Conservation (phyloP, 2,888 invertebrate species). For the Drosophila setosimentum region DNA sequence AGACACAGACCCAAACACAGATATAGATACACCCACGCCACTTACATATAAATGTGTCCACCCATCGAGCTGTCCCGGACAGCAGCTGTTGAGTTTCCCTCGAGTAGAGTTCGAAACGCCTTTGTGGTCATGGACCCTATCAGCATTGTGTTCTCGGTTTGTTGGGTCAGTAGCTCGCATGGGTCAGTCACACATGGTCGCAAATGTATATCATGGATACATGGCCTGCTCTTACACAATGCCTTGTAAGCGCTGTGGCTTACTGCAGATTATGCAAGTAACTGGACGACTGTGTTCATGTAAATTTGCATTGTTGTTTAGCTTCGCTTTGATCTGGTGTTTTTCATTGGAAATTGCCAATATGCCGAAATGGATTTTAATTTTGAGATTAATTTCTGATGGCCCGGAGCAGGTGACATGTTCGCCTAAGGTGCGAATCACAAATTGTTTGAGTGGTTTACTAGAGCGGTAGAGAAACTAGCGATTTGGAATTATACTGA, state of each 20-base stretch:
- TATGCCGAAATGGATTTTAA: constrained; percentile 49
- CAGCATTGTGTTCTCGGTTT: constrained; percentile 35
- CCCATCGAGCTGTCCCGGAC: constrained; percentile 10
- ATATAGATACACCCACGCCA: constrained; percentile 46
- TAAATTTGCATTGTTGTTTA: constrained; percentile 34
- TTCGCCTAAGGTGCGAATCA: constrained; percentile 49
- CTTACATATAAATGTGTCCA: constrained; percentile 10
- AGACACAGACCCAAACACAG: constrained; percentile 38
- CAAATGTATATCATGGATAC: constrained; percentile 58
- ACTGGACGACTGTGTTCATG: constrained; percentile 44
- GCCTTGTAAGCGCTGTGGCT: constrained; percentile 80
- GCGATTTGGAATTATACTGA: not conserved
- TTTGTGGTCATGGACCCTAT: constrained; percentile 41
- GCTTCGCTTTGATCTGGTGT: constrained; percentile 51
- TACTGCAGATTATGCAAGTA: constrained; percentile 84
- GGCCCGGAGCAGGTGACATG: not conserved
- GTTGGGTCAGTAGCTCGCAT: constrained; percentile 17
- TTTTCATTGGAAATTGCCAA: constrained; percentile 52
- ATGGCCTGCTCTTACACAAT: constrained; percentile 58
- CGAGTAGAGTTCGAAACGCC: constrained; percentile 51
- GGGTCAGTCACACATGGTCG: constrained; percentile 44
- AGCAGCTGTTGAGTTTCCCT: constrained; percentile 79
- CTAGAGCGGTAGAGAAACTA: constrained; percentile 48
- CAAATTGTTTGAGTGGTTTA: constrained; percentile 80
- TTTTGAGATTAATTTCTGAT: constrained; percentile 73